These are phyloP conservation scores for Peromyscus aztecus DNA, from an alignment of 2,797 vertebrate species.

Conservation along the genomic window DNA sequence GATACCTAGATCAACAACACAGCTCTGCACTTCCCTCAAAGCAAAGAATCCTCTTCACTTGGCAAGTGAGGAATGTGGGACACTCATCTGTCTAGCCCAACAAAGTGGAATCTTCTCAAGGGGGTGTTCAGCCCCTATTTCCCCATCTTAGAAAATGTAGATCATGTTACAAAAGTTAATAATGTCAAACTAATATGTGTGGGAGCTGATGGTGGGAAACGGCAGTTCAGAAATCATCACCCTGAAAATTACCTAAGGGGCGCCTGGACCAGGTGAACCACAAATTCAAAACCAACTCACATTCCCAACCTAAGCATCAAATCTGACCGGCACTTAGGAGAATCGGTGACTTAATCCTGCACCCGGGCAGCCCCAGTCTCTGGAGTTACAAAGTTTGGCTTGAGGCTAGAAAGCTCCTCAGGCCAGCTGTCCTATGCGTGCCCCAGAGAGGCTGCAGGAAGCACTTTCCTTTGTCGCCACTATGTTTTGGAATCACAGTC, in stretches of 20 bases:
- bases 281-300: constrained; percentile 34
- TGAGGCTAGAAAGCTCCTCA: neutral
- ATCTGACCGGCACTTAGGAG: neutral
- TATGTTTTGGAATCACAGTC: neutral
- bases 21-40: neutral
- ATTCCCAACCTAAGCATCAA: neutral
- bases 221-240: neutral
- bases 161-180: constrained; percentile 28
- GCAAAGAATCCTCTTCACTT: neutral
- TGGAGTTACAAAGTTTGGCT: neutral
- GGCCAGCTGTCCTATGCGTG: neutral
- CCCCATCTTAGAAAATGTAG: neutral
- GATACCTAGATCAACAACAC: neutral
- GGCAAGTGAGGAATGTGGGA: neutral
- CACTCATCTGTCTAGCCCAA: neutral
- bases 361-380: neutral
- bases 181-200: constrained; percentile 3
- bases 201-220: neutral
- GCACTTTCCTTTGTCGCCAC: neutral
- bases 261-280: neutral
- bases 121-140: neutral
- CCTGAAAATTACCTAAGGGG: neutral
- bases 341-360: neutral
- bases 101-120: neutral
- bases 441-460: neutral